Conservation (phyloP, 2,797 vertebrate species). For the Avahi laniger region DNA sequence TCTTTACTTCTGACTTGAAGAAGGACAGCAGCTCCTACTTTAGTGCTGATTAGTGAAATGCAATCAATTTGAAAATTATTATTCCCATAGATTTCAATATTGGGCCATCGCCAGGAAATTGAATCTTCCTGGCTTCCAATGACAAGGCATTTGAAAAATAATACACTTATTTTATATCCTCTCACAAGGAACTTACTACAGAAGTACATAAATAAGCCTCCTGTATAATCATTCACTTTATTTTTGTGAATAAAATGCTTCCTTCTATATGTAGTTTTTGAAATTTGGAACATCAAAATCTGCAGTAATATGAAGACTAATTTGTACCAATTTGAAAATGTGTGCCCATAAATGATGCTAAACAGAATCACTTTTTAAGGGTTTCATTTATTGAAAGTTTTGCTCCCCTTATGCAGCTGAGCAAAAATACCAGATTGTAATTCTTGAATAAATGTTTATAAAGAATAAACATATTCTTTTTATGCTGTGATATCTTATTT, state of each 20-base stretch:
- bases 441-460: neutral
- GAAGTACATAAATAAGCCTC: neutral
- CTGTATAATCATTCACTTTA: neutral
- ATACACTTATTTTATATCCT: slow-evolving; percentile 11
- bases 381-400: neutral
- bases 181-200: neutral
- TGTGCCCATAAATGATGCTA: neutral
- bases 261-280: neutral
- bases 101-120: slow-evolving; percentile 59
- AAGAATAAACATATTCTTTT: slow-evolving; percentile 20
- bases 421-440: neutral
- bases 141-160: neutral
- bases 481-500: neutral
- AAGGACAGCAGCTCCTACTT: slow-evolving; percentile 43
- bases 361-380: neutral
- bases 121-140: slow-evolving; percentile 57
- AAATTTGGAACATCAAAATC: slow-evolving; percentile 3
- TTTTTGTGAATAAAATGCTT: slow-evolving; percentile 40
- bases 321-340: neutral
- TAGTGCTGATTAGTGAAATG: slow-evolving; percentile 34
- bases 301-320: neutral
- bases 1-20: slow-evolving; percentile 48
- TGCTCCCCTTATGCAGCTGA: neutral
- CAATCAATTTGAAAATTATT: slow-evolving; percentile 72
- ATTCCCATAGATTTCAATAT: slow-evolving; percentile 60